Conservation (phyloP, 1,140 invertebrate genomes). For the Xylocopa sonorina region DNA sequence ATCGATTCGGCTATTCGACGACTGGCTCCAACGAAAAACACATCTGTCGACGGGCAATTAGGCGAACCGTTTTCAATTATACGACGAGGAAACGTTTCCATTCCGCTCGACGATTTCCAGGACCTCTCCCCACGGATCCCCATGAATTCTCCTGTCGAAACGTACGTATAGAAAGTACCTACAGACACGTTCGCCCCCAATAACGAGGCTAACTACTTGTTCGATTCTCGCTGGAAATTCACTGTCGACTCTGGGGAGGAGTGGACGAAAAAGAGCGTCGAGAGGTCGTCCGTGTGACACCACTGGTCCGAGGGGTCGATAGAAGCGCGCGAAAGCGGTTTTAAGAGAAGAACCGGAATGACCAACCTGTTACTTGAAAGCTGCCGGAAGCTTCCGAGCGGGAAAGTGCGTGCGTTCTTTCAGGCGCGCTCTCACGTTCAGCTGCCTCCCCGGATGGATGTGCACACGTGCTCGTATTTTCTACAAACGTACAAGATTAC, state of each 20-base stretch:
- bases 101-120: background rate
- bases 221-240: background rate
- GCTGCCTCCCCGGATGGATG: slow-evolving; percentile 39
- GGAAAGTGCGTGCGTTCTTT: slow-evolving; percentile 57
- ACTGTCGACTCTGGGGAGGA: no score
- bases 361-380: slow-evolving; percentile 81
- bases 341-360: slow-evolving; percentile 32
- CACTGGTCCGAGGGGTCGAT: slow-evolving; percentile 3
- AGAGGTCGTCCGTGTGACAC: no score
- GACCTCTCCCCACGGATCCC: background rate
- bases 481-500: slow-evolving; percentile 17
- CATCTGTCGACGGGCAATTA: background rate
- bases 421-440: slow-evolving; percentile 52
- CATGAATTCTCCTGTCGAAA: background rate
- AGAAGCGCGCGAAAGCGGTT: slow-evolving; percentile 34
- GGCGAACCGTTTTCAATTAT: slow-evolving; percentile 3
- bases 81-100: background rate
- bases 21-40: background rate
- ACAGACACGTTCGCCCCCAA: background rate
- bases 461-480: slow-evolving; percentile 43
- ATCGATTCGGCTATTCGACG: background rate
- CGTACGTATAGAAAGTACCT: background rate
- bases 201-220: background rate
- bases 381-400: slow-evolving; percentile 59
- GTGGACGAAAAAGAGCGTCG: no score